Base-by-base conservation (phyloP, 1,140 invertebrate genomes). In the fruit fly (Drosophila melanogaster) region DNA sequence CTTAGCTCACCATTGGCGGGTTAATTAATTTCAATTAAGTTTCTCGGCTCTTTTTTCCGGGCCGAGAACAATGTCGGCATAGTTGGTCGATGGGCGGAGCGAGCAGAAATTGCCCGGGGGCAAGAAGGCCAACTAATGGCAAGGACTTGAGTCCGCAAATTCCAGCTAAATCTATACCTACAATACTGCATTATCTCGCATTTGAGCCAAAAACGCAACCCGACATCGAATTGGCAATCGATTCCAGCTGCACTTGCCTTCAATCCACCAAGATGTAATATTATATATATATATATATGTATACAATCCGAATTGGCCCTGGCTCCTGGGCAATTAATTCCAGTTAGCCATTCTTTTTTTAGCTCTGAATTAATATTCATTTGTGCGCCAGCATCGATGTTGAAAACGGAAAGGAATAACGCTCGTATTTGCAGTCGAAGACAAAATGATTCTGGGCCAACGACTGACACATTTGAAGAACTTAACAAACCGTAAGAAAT, bases 401-500 rank as follows among this genome's bases (percentile, higher is more conserved):
- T 14, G 19, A 12, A 11, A 2, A 12, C 4, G 35, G 22, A 1
- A 1, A 11, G 15, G 12, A 14, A 11, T 10, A 19, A 10, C 0
- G 40, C 22, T n/a, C 37, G 19, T 56, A 56, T 56, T 19, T 56
- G 41, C 35, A 33, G 30, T 64, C n/a, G 71, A 41, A 56, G 49
- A 66, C 54, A 66, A 57, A 76, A 33, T 46, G 60, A 41, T 76
- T 76, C 49, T 69, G 37, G 51, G 38, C 22, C 55, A 77, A 53
- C 26, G 50, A 66, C 75, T 69, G 75, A 65, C 80, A 79, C 81
- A 85, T 84, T 71, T 85, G 81, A 85, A 85, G 81, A 65, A 84
- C 62, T 84, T 84, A 84, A 84, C 81, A 84, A 84, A 84, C 81
- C 81, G 81, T 85, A 80, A 85, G 81, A 80, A 85, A 80, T 80